Evolutionary conservation across 1,140 invertebrate species (phyloP), one percentile per base, ranked within the genome.

Genomic region (Rhizoglyphus robini): DNA sequence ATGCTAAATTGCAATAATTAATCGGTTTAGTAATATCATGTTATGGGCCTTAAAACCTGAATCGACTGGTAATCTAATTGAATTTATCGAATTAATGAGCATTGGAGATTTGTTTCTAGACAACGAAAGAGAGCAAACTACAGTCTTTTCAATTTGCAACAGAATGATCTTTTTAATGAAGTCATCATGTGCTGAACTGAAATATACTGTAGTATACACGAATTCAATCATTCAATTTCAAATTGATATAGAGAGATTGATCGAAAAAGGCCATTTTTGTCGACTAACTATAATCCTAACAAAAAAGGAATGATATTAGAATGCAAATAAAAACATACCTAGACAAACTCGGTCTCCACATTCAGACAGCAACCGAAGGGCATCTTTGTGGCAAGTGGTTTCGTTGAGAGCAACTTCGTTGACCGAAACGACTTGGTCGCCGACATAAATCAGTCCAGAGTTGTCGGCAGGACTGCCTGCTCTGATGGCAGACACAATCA

Each of bases 401-500:
- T 96, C 91, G 65, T 90, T 82, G 59, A 99, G 78, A 80, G 96
- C 91, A 29, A 60, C 23, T 74, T 96, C 92, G 76, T 99, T 99
- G 0, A 99, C 93, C 1, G 90, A 89, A 27, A 99, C 77, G 71
- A 99, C 99, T 38, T 95, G 96, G 80, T 99, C 96, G 31, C 96
- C 96, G 13, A 99, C 93, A 79, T 96, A 98, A n/a, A 99, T 79
- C 73, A 95, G 88, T 74, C 95, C 91, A 4, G 92, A 96, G 64
- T 88, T 84, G 77, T 98, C 94, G 34, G 96, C 96, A 20, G 96
- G 92, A 93, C 97, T 96, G 38, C 81, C 81, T 72, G 92, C 90
- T 73, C 95, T 95, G 74, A 96, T 95, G 77, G 94, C 95, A 32
- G 90, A 93, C 74, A 98, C 97, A 18, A 98, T 80, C 67, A 99